A percentile compares a stretch with the other conserved stretches of the same genome.
Evolutionary conservation across 1,140 invertebrate species (phyloP).

Genomic region (Drosophila sucinea): DNA sequence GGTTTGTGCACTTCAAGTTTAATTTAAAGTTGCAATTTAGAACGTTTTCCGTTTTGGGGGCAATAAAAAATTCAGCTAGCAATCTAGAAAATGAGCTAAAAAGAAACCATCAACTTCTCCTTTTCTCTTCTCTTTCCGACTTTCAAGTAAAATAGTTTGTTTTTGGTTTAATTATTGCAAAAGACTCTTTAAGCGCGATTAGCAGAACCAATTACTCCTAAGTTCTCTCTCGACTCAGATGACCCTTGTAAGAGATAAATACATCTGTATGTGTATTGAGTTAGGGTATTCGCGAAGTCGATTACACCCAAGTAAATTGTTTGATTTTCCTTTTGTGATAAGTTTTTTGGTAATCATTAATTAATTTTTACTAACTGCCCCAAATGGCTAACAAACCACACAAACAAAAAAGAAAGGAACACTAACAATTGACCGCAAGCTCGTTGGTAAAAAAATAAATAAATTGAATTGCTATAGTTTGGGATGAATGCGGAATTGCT

Average conservation of each 20-base stretch:
- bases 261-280: too few relatives aligned
- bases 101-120: constrained; percentile 2
- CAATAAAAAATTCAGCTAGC: constrained; percentile 77
- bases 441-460: background rate
- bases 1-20: constrained; percentile 54
- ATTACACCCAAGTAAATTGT: background rate
- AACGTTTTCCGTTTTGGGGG: constrained; percentile 52
- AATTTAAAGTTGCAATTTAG: constrained; percentile 73
- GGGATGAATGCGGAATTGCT: background rate
- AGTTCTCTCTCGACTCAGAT: too few relatives aligned
- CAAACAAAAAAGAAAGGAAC: background rate
- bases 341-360: constrained; percentile 3
- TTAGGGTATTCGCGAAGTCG: background rate
- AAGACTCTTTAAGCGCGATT: too few relatives aligned
- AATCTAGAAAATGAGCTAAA: constrained; percentile 54
- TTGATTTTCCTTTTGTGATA: constrained; percentile 1
- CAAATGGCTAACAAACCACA: constrained; percentile 9
- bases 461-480: constrained; percentile 9
- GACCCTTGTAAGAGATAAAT: too few relatives aligned
- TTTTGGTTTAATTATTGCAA: too few relatives aligned
- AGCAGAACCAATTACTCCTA: too few relatives aligned
- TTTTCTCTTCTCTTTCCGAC: too few relatives aligned
- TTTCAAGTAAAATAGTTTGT: too few relatives aligned
- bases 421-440: background rate
- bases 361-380: constrained; percentile 14